Evolutionary conservation across 2,797 vertebrate genomes (phyloP).

Genomic region (Sciaenops ocellatus): DNA sequence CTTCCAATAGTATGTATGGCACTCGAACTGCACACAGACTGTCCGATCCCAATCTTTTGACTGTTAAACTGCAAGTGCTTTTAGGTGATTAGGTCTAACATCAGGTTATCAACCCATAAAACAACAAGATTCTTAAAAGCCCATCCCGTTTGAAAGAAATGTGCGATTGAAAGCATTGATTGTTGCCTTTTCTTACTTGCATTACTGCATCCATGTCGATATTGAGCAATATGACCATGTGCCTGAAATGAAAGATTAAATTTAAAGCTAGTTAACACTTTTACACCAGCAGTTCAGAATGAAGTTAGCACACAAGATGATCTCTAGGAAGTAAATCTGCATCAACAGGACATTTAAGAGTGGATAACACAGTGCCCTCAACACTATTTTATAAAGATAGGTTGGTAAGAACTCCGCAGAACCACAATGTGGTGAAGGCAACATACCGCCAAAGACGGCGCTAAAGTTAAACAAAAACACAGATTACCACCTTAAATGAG

Average conservation of each 20-base stretch:
- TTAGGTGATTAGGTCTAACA: no score
- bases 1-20: no score
- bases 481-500: constrained; percentile 50
- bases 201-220: background rate
- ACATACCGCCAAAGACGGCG: background rate
- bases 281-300: no score
- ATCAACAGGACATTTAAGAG: no score
- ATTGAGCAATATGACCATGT: background rate
- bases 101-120: background rate
- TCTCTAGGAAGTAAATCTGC: no score
- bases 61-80: no score
- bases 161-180: background rate
- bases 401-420: background rate
- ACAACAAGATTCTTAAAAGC: background rate
- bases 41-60: no score
- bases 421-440: background rate
- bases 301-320: no score
- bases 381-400: no score
- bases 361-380: no score
- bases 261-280: background rate
- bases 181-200: background rate
- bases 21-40: no score
- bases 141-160: background rate
- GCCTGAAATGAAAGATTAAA: background rate
- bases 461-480: constrained; percentile 25